These are phyloP conservation scores for Saccostrea echinata DNA, from an alignment of 1,140 invertebrate species.

Conservation along the genomic window DNA sequence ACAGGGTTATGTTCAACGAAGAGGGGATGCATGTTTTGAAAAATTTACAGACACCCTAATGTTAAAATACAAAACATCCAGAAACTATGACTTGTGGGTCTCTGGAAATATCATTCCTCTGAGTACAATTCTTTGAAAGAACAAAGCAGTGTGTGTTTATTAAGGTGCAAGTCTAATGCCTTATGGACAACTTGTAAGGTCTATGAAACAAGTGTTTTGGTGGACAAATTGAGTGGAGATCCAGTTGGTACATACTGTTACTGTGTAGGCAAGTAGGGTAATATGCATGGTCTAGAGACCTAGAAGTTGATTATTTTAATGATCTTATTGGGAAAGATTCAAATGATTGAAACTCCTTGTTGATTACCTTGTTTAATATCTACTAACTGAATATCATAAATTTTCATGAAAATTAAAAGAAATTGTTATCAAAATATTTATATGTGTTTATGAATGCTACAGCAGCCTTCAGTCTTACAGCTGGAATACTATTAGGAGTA, in stretches of 20 bases:
- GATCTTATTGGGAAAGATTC: not conserved
- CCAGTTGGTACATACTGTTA: not conserved
- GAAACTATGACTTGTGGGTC: too few species aligned
- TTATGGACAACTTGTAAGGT: not conserved
- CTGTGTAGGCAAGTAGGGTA: not conserved
- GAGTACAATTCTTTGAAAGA: not conserved
- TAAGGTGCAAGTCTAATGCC: not conserved
- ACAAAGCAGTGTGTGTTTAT: not conserved
- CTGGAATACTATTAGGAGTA: not conserved
- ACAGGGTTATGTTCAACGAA: not conserved
- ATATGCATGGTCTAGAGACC: not conserved
- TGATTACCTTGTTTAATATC: too few species aligned
- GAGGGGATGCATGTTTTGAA: not conserved
- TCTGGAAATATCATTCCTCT: not conserved
- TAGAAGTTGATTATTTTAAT: not conserved
- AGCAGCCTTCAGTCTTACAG: not conserved
- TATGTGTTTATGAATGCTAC: not conserved
- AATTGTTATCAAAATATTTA: too few species aligned
- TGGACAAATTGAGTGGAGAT: not conserved
- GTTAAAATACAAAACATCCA: too few species aligned
- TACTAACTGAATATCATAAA: too few species aligned
- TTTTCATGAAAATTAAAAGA: too few species aligned
- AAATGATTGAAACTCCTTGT: too few species aligned
- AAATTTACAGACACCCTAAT: conserved; percentile 10
- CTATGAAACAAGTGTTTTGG: not conserved